Evolutionary conservation across 2,888 invertebrate species (phyloP), one percentile per base, ranked within the genome.

Genomic region (Yponomeuta plumbellus): DNA sequence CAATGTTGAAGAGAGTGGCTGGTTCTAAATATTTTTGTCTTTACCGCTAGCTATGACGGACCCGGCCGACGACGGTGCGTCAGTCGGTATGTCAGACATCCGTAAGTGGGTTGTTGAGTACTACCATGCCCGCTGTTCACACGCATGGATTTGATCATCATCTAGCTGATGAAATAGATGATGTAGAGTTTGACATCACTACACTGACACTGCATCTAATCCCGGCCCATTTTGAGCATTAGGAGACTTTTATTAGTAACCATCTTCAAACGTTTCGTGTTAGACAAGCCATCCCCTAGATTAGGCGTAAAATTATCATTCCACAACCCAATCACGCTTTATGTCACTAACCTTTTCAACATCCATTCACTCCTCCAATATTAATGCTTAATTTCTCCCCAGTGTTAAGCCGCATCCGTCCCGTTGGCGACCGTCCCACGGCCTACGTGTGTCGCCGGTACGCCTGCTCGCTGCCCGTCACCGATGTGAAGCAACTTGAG

Each of bases 371-470:
- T 17, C 3, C 4, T 17, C 4, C 17, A 17, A 52, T 17, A 5
- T 52, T 52, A 3, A 52, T 17, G 34, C 56, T 6, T 56, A 11
- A n/a, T 63, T 52, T 11, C 11, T 57, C 69, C 69, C 17, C 80
- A 84, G 90, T 92, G 67, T 76, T 94, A 11, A 81, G 88, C 67
- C 92, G 93, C 65, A 91, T 92, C 74, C 86, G 91, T 64, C 86
- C 92, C 5, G 81, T 92, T 0, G 92, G 93, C 34, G 94, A 93
- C 26, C 92, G 92, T 66, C 93, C 96, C 0, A 93, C 95, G 0
- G 96, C 95, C 23, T 96, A 95, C 80, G 95, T 96, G n/a, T 97
- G 97, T 79, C 92, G 94, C 8, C 94, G 95, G 73, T 94, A 93
- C 80, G 91, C 94, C 1, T 97, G 96, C 81, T 94, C 94, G 6